These are phyloP conservation scores for Pelecanoides urinatrix DNA, from an alignment of 2,113 vertebrate genomes.

Conservation along the genomic window DNA sequence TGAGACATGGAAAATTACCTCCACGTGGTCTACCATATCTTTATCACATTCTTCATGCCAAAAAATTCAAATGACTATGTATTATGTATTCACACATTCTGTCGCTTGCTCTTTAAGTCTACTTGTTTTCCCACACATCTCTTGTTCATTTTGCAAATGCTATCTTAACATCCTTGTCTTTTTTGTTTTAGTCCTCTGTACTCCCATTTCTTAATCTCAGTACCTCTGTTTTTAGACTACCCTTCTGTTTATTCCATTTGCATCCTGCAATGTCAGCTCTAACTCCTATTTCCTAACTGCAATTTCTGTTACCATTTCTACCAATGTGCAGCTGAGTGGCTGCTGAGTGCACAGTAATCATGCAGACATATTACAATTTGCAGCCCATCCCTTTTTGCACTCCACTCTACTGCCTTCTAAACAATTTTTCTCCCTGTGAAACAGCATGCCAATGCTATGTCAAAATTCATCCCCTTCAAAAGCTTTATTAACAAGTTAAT, in stretches of 20 bases:
- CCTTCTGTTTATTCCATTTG: neutral
- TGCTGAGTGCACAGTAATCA: neutral
- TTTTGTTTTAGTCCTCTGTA: neutral
- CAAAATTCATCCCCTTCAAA: neutral
- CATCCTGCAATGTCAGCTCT: neutral
- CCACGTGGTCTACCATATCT: conserved; percentile 13
- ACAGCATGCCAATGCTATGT: neutral
- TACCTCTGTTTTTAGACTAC: neutral
- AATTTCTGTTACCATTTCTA: neutral
- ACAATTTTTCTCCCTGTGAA: neutral
- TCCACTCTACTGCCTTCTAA: neutral
- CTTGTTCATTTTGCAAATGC: conserved; percentile 32
- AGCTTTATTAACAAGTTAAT: neutral
- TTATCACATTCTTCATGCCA: conserved; percentile 30
- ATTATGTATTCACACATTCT: conserved; percentile 55
- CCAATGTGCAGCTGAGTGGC: neutral
- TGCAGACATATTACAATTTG: neutral
- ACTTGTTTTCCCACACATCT: conserved; percentile 32
- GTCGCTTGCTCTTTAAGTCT: conserved; percentile 14
- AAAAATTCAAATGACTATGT: neutral
- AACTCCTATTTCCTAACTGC: neutral
- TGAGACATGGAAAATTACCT: conserved; percentile 15
- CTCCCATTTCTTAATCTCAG: neutral
- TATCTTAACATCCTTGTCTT: neutral
- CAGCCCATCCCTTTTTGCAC: neutral